phyloP scores from a whole-genome alignment of 2,113 vertebrate species.

The Mixornis gularis region DNA sequence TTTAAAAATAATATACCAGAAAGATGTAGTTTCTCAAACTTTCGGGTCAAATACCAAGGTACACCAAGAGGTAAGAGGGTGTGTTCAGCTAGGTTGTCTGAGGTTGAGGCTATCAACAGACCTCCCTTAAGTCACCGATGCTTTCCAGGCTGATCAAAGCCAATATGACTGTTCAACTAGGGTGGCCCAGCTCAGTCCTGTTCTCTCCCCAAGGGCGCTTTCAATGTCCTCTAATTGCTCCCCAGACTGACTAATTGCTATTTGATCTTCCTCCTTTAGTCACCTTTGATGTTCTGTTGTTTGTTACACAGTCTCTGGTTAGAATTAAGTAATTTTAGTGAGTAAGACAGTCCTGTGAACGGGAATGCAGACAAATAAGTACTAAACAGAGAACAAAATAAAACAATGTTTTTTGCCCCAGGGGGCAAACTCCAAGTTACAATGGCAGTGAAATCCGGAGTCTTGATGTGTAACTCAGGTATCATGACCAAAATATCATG shows the following conservation, averaged over 20 bases:
- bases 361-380: neutral
- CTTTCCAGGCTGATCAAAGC: neutral
- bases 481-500: neutral
- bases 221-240: constrained; percentile 26
- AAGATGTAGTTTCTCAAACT: neutral
- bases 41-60: neutral
- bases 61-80: neutral
- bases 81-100: neutral
- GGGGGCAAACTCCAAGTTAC: neutral
- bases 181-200: neutral
- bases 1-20: neutral
- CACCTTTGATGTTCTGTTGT: constrained; percentile 44
- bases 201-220: neutral
- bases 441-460: neutral
- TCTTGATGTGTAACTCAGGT: neutral
- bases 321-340: neutral
- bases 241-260: neutral
- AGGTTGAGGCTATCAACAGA: neutral
- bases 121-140: neutral
- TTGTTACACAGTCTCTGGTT: neutral
- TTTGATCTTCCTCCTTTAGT: constrained; percentile 11
- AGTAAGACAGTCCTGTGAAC: neutral
- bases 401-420: neutral
- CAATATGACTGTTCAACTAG: neutral
- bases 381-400: neutral